Conservation (phyloP, 2,797 vertebrate genomes). For the Podarcis lilfordi region DNA sequence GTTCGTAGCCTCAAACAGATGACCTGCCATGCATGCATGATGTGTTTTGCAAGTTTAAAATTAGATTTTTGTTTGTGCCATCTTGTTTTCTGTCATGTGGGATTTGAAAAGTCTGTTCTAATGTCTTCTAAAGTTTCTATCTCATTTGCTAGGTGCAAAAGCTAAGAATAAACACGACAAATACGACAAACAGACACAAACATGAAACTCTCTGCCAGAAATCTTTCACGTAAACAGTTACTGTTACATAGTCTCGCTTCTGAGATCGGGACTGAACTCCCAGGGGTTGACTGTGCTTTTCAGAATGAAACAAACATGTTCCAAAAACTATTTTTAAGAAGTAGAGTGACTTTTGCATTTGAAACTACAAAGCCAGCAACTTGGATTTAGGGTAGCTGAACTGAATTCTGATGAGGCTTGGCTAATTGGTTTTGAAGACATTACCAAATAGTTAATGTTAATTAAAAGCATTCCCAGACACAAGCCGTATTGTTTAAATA, state of each 20-base stretch:
- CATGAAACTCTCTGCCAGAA: background rate
- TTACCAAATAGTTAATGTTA: constrained; percentile 24
- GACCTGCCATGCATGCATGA: background rate
- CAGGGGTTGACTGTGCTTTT: background rate
- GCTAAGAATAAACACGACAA: background rate
- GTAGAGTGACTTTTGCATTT: background rate
- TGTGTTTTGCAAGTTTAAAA: background rate
- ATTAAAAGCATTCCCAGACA: constrained; percentile 8
- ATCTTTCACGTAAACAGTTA: background rate
- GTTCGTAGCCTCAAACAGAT: background rate
- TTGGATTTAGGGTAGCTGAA: background rate
- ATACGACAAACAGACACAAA: no score
- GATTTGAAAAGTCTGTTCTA: background rate
- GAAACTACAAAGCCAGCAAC: background rate
- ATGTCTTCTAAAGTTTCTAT: background rate
- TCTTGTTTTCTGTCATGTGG: background rate
- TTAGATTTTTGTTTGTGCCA: background rate
- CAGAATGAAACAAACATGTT: background rate
- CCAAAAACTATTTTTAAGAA: background rate
- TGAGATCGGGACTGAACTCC: background rate
- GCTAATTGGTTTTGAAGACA: constrained; percentile 23
- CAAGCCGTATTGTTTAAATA: constrained; percentile 20
- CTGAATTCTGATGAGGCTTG: background rate
- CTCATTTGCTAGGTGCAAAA: background rate
- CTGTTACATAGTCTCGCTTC: background rate